These are phyloP conservation scores for Lycaena phlaeas DNA, from an alignment of 2,888 invertebrate genomes.

Conservation along the genomic window DNA sequence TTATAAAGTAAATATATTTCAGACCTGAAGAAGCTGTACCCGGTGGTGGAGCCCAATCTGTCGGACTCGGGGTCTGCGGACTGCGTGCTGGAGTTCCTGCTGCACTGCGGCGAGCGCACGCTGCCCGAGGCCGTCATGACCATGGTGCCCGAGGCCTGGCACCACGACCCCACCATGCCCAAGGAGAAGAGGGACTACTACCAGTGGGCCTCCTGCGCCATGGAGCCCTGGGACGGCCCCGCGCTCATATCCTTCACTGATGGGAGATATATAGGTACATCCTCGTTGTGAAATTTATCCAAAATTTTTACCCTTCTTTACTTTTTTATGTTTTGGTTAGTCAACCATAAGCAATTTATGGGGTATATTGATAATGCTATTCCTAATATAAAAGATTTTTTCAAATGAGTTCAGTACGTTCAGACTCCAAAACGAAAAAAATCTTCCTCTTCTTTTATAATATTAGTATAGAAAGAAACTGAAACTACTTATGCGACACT, in stretches of 20 bases:
- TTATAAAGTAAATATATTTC: too few species aligned
- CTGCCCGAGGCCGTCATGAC: slow-evolving; percentile 99
- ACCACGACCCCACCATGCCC: slow-evolving; percentile 94
- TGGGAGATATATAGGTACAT: slow-evolving; percentile 95
- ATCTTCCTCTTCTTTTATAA: too few species aligned
- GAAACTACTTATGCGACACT: too few species aligned
- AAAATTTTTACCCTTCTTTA: too few species aligned
- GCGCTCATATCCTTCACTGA: slow-evolving; percentile 98
- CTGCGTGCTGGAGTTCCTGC: slow-evolving; percentile 97
- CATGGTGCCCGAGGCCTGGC: slow-evolving; percentile 99
- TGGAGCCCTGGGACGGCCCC: slow-evolving; percentile 99
- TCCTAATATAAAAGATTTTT: too few species aligned
- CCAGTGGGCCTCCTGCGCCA: slow-evolving; percentile 96
- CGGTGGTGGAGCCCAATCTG: slow-evolving; percentile 96
- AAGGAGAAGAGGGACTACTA: slow-evolving; percentile 95
- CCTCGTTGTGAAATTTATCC: too few species aligned
- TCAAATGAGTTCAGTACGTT: too few species aligned
- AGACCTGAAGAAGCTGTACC: slow-evolving; percentile 90
- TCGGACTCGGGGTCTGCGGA: slow-evolving; percentile 98
- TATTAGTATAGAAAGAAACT: too few species aligned
- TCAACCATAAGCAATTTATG: too few species aligned
- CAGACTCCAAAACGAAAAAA: too few species aligned
- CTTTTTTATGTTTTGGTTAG: too few species aligned
- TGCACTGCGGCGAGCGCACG: slow-evolving; percentile 91
- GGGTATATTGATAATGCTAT: too few species aligned